Evolutionary conservation across 1,140 invertebrate species (phyloP), one percentile per base, ranked within the genome.

Genomic region (Acromyrmex echinatior): DNA sequence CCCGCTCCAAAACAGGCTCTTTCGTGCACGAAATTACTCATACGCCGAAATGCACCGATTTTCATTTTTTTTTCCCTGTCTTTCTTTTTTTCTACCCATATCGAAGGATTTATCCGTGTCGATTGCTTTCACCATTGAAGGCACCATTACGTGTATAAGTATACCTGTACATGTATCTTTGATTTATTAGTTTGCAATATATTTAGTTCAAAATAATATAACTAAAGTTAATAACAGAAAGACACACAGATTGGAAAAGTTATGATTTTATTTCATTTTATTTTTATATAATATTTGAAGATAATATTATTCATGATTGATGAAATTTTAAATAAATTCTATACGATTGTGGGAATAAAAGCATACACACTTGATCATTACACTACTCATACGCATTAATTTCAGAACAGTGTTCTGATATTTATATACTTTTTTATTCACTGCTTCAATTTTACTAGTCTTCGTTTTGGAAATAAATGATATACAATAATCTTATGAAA

Each of bases 21-120:
- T 60, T 35, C 86, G 65, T 31, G 65, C 79, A 73, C 66, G 60
- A 73, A 87, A 87, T 87, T 51, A 56, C 80, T 84, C 80, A 76
- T 74, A 56, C 53, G 70, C 25, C 56, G 25, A 84, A 73, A 45
- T 49, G 68, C 45, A 35, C 6, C 70, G 39, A 63, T 84, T 74
- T 74, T 84, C 25, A 12, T 16, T 60, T 73, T 58, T 65, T 71
- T 45, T 3, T 4, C 31, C 14, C 1, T 21, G 7, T 60, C 39
- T 45, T 45, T 16, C 3, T 35, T 35, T 35, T 35, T 9, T 10
- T 9, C 3, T 60, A 45, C 25, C 9, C 9, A 18, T 65, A 35
- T 65, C 58, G 35, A 35, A 16, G 31, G 49, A 31, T 39, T 70
- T 56, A 58, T 5, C 18, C 18, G 31, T 35, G 78, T 25, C 31